Evolutionary conservation across 2,113 vertebrate species (phyloP), one percentile per base, ranked within the genome.

Genomic region (Oryzias curvinotus): DNA sequence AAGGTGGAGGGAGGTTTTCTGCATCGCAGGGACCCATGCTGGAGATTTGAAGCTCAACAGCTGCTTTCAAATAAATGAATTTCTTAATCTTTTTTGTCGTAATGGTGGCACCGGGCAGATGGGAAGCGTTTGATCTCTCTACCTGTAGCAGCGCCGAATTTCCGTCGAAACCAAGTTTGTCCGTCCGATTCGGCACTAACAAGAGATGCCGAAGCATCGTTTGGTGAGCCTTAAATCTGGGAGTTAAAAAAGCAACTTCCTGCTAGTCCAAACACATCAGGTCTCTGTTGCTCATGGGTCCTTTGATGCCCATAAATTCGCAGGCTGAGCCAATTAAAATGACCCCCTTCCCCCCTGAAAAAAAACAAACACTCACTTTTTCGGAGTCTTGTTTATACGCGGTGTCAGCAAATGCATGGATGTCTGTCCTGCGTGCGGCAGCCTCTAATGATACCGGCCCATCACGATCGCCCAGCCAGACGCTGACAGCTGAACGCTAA

Each of bases 381-480:
- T 68, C 50, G 1, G 56, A 72, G 71, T 72, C 76, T 81, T 85
- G 78, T 89, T 88, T 88, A 71, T 80, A 77, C 52, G 68, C 71
- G 76, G 69, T 88, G 86, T 90, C 86, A 88, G 88, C 80, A 81
- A 84, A 87, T 75, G 83, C 84, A 77, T 84, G 86, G 61, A 75
- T 82, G 84, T 84, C 77, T 88, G 87, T 87, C 78, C 77, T 81
- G 67, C 81, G 71, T 71, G 80, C 43, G 65, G 62, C 47, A 57
- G 68, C 71, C 75, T 86, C 83, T 91, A 91, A 91, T 91, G 90
- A 90, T 90, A 88, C 77, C 23, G 78, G 71, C 79, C 87, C 84
- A 51, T 86, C 80, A 71, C 1, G 68, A 78, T 65, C 74, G 80
- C 88, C 73, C 86, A 86, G 87, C 78, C 83, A 83, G 91, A 86